Conservation (phyloP, 2,797 vertebrate species). For the Mycteria americana region DNA sequence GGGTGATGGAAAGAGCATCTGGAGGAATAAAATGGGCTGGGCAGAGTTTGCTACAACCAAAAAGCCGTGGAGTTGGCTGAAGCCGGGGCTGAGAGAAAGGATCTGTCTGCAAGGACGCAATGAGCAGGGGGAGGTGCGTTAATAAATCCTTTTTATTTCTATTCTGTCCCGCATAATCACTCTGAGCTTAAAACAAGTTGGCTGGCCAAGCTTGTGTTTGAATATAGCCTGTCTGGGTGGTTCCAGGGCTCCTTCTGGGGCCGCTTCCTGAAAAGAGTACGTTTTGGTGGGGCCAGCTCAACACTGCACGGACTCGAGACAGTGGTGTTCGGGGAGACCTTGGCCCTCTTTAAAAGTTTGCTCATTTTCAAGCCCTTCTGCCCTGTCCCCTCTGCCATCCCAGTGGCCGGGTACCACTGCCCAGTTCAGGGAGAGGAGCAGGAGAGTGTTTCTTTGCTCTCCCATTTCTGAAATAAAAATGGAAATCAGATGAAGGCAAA, state of each 20-base stretch:
- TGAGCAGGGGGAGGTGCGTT: neutral
- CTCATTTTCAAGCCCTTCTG: neutral
- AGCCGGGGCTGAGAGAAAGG: neutral
- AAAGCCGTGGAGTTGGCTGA: neutral
- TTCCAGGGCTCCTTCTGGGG: neutral
- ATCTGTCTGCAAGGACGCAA: neutral
- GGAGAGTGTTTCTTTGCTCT: neutral
- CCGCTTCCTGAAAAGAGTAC: neutral
- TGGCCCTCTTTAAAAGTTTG: neutral
- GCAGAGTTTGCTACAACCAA: neutral
- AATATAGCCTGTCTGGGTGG: too few relatives aligned
- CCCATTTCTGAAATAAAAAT: neutral
- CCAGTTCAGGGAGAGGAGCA: neutral
- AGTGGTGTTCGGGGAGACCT: neutral
- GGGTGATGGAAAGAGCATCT: neutral
- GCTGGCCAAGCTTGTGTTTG: neutral
- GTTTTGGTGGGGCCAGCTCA: neutral
- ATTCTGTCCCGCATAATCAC: neutral
- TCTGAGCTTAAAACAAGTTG: neutral
- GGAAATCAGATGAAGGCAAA: neutral
- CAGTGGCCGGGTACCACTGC: neutral
- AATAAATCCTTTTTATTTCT: neutral
- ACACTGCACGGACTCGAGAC: rapidly evolving
- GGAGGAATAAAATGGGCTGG: neutral
- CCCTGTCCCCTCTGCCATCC: neutral